Percentiles rank a stretch among this genome's conserved stretches.
Conservation (phyloP, 2,113 vertebrate genomes). For the Elanoides forficatus region DNA sequence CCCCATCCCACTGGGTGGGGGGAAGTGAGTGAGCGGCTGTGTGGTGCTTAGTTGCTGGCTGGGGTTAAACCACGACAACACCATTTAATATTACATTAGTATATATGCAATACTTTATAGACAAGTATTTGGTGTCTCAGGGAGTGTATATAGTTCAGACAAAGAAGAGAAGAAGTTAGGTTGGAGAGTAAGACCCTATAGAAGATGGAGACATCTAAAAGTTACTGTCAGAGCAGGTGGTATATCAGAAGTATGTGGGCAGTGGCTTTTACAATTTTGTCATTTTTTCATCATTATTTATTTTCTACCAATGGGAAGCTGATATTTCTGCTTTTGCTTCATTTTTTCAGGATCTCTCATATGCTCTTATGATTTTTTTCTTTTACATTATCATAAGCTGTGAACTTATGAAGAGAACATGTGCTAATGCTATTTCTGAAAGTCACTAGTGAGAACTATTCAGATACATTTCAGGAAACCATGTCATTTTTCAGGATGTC, state of each 20-base stretch:
- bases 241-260: neutral
- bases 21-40: too few species aligned
- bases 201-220: neutral
- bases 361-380: neutral
- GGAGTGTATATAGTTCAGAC: neutral
- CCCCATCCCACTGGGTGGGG: too few species aligned
- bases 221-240: neutral
- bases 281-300: neutral
- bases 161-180: neutral
- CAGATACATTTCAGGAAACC: neutral
- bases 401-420: conserved; percentile 35
- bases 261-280: neutral
- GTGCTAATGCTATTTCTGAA: conserved; percentile 37
- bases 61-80: too few species aligned
- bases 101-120: neutral
- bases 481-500: neutral
- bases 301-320: neutral
- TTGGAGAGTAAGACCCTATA: neutral
- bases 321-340: neutral
- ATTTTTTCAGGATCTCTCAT: neutral
- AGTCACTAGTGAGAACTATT: neutral
- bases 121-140: neutral
- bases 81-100: neutral
- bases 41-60: too few species aligned
- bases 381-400: conserved; percentile 23